Conservation (phyloP, 1,140 invertebrate species). For the Macrocentrus cingulum region DNA sequence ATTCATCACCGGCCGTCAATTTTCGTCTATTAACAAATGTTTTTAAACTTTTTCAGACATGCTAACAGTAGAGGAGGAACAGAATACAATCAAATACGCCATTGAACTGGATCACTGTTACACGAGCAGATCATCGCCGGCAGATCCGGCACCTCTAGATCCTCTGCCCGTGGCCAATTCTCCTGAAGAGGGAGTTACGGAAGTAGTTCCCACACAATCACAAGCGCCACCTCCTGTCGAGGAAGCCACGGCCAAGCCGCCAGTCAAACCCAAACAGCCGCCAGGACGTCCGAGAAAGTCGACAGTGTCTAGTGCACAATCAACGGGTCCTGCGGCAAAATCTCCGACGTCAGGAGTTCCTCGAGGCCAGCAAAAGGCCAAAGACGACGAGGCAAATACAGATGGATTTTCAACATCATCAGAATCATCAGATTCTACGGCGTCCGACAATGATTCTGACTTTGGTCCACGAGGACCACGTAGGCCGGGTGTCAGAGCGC, state of each 20-base stretch:
- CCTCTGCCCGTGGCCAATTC: slow-evolving; percentile 44
- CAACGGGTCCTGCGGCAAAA: not conserved
- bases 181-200: slow-evolving; percentile 40
- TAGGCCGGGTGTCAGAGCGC: slow-evolving; percentile 41
- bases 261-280: slow-evolving; percentile 1
- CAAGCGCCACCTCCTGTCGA: not conserved
- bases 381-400: slow-evolving; percentile 29
- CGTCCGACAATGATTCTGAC: slow-evolving; percentile 53
- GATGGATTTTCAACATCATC: slow-evolving; percentile 41
- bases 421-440: slow-evolving; percentile 51
- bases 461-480: slow-evolving; percentile 50
- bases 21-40: slow-evolving; percentile 26
- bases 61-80: slow-evolving; percentile 55
- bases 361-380: not conserved
- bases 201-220: too few relatives aligned
- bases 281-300: slow-evolving; percentile 12
- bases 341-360: not conserved
- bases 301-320: not conserved
- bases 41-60: slow-evolving; percentile 46
- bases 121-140: slow-evolving; percentile 49
- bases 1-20: not conserved
- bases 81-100: slow-evolving; percentile 49
- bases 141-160: slow-evolving; percentile 49
- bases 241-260: not conserved
- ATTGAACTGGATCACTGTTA: slow-evolving; percentile 58